Evolutionary conservation across 2,888 invertebrate genomes (phyloP), one percentile per base, ranked within the genome.

Genomic region (Clunio marinus): DNA sequence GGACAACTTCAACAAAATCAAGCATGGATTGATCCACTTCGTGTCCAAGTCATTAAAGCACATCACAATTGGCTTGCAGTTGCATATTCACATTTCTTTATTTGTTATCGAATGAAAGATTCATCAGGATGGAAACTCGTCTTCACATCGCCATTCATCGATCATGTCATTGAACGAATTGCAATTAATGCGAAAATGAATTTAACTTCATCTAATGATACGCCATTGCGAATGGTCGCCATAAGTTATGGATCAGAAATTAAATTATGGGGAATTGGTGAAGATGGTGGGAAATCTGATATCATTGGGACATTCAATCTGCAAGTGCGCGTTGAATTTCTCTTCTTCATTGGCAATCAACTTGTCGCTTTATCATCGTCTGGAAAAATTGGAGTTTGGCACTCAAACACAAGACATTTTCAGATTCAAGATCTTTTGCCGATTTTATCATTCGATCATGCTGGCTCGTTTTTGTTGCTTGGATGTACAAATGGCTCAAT

Each of bases 351-450:
- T 76, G 97, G 98, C 0, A 95, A 93, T 72, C 98, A 98, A 76
- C 80, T 98, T 72, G 98, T 99, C n/a, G 97, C 97, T 0, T 81
- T 98, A 25, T 95, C 95, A 51, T 88, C 89, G 1, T 87, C 88
- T 5, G 94, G 94, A 3, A 96, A 96, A 80, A 92, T 98, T 22
- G 97, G 98, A 1, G 97, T 98, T n/a, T 98, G 97, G 97, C 97
- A 98, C 79, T 93, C 96, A 0, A 96, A 96, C 89, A 96, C 96
- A 0, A 96, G 96, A 75, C 96, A 97, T 79, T 98, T 97, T 96
- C 97, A 97, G 82, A 90, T 94, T 46, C 96, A 96, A 77, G 96
- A 97, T 78, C 91, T 97, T 13, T 91, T 95, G 17, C 93, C 96
- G 1, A 93, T 98, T 69, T 88, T 95, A 7, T 96, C 96, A 0